A percentile compares a stretch with the other conserved stretches of the same genome.
These are phyloP conservation scores for Sinella curviseta DNA, from an alignment of 1,140 invertebrate genomes.

Conservation along the genomic window DNA sequence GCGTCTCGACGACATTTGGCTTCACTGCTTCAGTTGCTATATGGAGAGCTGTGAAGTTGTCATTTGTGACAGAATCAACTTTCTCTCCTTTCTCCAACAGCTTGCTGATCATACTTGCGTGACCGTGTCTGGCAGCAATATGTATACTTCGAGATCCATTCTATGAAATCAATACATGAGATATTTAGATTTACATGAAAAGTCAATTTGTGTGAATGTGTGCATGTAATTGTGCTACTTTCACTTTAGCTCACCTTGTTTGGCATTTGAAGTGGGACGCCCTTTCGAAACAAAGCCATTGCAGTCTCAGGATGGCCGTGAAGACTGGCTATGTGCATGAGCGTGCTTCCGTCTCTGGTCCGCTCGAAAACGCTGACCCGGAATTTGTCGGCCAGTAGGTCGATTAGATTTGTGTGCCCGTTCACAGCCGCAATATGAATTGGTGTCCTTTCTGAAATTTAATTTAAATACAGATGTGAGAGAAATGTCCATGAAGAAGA, in stretches of 20 bases:
- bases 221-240: neutral
- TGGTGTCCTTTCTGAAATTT: conserved; percentile 80
- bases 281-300: conserved; percentile 95
- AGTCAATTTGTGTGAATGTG: conserved; percentile 1
- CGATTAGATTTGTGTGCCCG: conserved; percentile 92
- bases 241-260: conserved; percentile 72
- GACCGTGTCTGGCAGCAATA: conserved; percentile 86
- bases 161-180: conserved; percentile 52
- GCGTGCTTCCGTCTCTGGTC: conserved; percentile 94
- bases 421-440: conserved; percentile 96
- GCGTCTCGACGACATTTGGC: conserved; percentile 93
- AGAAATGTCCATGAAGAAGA: too few species aligned
- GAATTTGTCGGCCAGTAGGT: conserved; percentile 95
- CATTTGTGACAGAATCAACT: conserved; percentile 91
- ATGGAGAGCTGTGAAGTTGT: conserved; percentile 97
- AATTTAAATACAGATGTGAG: neutral
- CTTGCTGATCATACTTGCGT: conserved; percentile 95
- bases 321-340: conserved; percentile 96
- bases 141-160: conserved; percentile 87
- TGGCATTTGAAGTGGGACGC: conserved; percentile 98
- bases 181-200: neutral
- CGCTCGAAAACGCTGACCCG: conserved; percentile 91
- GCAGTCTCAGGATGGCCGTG: conserved; percentile 96
- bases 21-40: conserved; percentile 96
- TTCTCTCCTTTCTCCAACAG: conserved; percentile 88